phyloP scores from a whole-genome alignment of 2,888 invertebrate species.

The Rhaphigaster nebulosa region DNA sequence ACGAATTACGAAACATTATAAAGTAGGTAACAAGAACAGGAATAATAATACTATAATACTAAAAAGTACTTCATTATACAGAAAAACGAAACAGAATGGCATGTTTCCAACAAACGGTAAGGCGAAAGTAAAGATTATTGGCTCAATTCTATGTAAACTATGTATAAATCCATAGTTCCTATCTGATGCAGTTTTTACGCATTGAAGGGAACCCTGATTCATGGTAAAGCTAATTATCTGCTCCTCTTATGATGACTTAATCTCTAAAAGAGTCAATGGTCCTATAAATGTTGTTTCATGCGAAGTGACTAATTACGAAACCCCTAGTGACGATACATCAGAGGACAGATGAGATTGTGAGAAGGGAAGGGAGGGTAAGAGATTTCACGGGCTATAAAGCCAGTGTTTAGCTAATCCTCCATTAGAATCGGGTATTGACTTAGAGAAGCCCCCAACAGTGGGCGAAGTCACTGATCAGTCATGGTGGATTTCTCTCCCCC shows the following conservation, averaged over 20 bases:
- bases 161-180: no score
- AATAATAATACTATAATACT: no score
- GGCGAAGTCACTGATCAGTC: not conserved
- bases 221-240: not conserved
- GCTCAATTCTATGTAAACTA: no score
- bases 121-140: no score
- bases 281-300: slow-evolving; percentile 8
- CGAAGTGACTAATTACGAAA: not conserved
- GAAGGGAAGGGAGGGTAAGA: not conserved
- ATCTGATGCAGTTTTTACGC: no score
- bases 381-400: slow-evolving; percentile 33
- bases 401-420: not conserved
- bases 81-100: no score
- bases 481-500: not conserved
- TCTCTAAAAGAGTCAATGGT: not conserved
- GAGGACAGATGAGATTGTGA: not conserved
- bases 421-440: slow-evolving; percentile 29
- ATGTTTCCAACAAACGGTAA: no score
- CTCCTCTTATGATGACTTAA: not conserved
- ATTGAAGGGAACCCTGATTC: not conserved
- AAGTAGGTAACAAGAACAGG: no score
- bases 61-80: no score
- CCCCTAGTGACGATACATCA: not conserved
- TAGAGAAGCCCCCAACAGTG: no score
- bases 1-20: no score